These are phyloP conservation scores for Euzophera pinguis DNA, from an alignment of 2,888 invertebrate species.

Conservation along the genomic window DNA sequence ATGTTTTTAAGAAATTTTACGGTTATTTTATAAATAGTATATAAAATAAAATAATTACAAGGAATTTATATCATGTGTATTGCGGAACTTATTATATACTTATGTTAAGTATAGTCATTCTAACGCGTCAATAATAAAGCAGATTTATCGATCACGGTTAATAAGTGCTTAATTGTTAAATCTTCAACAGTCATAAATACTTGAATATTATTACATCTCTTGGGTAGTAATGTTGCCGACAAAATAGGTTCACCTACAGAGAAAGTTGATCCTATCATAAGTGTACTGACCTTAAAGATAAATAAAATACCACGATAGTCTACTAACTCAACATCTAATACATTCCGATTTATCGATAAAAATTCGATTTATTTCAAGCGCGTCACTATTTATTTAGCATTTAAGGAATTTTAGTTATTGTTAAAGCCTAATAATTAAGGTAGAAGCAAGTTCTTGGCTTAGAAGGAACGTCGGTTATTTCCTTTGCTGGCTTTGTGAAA, in stretches of 20 bases:
- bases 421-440: constrained; percentile 6
- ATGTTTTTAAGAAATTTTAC: too few relatives aligned
- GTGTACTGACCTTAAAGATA: neutral
- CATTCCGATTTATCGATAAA: constrained; percentile 1
- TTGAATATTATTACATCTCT: too few relatives aligned
- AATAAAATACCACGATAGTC: neutral
- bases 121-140: too few relatives aligned
- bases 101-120: neutral
- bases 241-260: neutral
- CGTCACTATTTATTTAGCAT: constrained; percentile 6
- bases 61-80: too few relatives aligned
- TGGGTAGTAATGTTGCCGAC: neutral
- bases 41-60: too few relatives aligned
- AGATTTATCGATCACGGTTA: too few relatives aligned
- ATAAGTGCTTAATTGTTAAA: too few relatives aligned
- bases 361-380: neutral
- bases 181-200: too few relatives aligned
- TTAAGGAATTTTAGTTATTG: constrained; percentile 7
- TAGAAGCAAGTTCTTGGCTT: constrained; percentile 1
- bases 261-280: neutral
- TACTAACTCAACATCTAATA: neutral
- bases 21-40: too few relatives aligned
- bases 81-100: neutral
- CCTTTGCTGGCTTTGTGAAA: neutral
- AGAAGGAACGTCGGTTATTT: constrained; percentile 8